Evolutionary conservation across 2,113 vertebrate species (phyloP).

Genomic region (Nannospalax galili): DNA sequence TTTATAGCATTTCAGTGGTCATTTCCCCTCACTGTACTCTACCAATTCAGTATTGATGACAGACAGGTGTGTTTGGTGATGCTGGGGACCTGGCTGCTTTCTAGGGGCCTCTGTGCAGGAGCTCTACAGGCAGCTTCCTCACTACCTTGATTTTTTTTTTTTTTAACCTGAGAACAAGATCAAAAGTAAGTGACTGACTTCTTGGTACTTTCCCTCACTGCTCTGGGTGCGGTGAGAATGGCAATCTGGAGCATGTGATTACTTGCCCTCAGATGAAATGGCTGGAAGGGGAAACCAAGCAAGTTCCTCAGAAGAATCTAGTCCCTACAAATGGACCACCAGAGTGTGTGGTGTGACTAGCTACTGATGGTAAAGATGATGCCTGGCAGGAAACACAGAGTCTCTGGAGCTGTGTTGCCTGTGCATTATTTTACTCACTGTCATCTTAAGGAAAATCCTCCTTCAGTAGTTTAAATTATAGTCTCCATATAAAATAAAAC

Average conservation of each 20-base stretch:
- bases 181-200: not conserved
- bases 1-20: conserved; percentile 44
- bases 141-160: not conserved
- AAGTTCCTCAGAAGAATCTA: not conserved
- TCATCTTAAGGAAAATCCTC: not conserved
- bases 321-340: not conserved
- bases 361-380: rapidly evolving
- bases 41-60: not conserved
- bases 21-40: conserved; percentile 3
- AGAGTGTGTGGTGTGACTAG: not conserved
- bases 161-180: conserved; percentile 6
- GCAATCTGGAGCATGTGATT: not conserved
- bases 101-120: not conserved
- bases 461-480: not conserved
- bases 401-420: rapidly evolving
- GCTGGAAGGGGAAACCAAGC: not conserved
- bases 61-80: not conserved
- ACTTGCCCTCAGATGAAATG: not conserved
- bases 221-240: not conserved
- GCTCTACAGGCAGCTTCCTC: not conserved
- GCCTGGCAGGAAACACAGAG: not conserved
- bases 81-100: not conserved
- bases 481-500: not conserved
- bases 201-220: conserved; percentile 8
- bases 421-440: not conserved